These are phyloP conservation scores for Corythoichthys haematopterus DNA, from an alignment of 2,113 vertebrate genomes.

Conservation along the genomic window DNA sequence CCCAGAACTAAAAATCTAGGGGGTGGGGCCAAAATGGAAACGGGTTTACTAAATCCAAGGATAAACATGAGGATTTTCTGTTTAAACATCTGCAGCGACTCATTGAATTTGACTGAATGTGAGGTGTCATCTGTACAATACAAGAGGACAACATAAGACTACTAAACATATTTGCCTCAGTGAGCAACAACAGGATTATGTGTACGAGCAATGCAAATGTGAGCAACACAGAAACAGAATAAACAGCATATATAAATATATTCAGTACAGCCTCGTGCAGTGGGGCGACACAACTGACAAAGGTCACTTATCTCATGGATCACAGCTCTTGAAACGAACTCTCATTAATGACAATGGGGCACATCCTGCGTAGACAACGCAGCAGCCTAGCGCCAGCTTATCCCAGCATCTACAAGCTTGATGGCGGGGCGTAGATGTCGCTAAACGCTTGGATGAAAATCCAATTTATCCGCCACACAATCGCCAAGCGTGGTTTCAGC, in stretches of 20 bases:
- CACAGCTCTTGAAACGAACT: slow-evolving; percentile 51
- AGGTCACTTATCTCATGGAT: slow-evolving; percentile 65
- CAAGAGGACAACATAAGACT: slow-evolving; percentile 26
- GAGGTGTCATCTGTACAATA: slow-evolving; percentile 28
- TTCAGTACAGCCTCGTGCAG: slow-evolving; percentile 31
- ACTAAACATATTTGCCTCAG: slow-evolving; percentile 26
- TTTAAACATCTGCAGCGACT: slow-evolving; percentile 32
- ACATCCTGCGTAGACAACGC: slow-evolving; percentile 43
- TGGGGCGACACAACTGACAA: slow-evolving; percentile 29
- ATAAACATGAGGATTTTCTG: slow-evolving; percentile 7
- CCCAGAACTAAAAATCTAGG: no score
- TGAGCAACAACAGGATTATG: slow-evolving; percentile 50
- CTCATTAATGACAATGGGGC: slow-evolving; percentile 58
- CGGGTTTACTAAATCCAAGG: neutral
- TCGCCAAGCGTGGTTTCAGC: slow-evolving; percentile 39
- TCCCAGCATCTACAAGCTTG: slow-evolving; percentile 33
- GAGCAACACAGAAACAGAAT: neutral
- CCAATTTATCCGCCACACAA: slow-evolving; percentile 59
- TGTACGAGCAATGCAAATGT: neutral
- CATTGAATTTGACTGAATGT: slow-evolving; percentile 40
- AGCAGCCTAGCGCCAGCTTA: slow-evolving; percentile 33
- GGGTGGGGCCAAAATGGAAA: neutral
- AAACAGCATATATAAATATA: slow-evolving; percentile 24
- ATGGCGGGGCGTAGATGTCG: slow-evolving; percentile 44
- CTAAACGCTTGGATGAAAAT: slow-evolving; percentile 58